Evolutionary conservation across 2,888 invertebrate species (phyloP).

Genomic region (Cerastis rubricosa): DNA sequence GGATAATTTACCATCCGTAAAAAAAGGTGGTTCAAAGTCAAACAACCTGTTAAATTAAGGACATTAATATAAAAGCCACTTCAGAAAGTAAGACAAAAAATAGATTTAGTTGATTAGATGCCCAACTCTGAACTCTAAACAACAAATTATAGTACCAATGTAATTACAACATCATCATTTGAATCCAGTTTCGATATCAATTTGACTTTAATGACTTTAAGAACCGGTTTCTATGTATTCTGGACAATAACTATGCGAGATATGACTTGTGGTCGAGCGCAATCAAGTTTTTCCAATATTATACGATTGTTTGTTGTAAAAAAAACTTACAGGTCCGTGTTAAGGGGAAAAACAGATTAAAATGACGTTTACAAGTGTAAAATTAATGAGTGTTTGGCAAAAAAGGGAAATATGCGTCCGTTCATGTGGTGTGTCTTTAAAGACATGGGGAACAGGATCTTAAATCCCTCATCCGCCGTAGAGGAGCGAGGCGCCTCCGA

Average conservation of each 20-base stretch:
- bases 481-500: neutral
- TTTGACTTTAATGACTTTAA: neutral
- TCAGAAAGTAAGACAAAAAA: too few species aligned
- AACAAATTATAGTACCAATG: neutral
- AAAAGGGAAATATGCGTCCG: neutral
- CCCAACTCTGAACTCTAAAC: neutral
- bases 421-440: neutral
- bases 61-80: too few species aligned
- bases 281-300: conserved; percentile 19
- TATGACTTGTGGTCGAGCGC: neutral
- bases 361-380: neutral
- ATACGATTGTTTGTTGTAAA: neutral
- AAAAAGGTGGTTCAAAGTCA: too few species aligned
- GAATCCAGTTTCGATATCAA: conserved; percentile 15
- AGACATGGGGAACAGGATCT: neutral
- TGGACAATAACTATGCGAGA: neutral
- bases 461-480: neutral
- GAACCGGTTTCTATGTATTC: conserved; percentile 28
- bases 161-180: too few species aligned
- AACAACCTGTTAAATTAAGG: too few species aligned
- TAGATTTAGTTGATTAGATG: neutral
- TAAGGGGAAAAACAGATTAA: conserved; percentile 21
- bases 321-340: neutral
- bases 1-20: too few species aligned
- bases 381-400: neutral